Base-by-base conservation (phyloP, 2,888 invertebrate species). In the Spisula subtruncata region DNA sequence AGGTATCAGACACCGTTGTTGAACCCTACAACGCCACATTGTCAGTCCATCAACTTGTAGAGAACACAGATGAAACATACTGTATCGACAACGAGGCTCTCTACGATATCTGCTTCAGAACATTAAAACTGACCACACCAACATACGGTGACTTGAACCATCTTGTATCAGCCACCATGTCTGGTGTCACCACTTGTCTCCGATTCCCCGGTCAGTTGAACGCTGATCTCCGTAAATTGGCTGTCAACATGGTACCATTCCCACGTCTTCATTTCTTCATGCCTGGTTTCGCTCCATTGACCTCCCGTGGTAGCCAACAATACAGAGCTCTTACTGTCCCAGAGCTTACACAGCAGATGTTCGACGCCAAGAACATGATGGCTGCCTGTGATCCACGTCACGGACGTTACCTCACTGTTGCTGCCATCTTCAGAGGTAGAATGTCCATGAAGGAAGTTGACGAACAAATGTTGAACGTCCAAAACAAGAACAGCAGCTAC, bases 341-440 rank as follows among this genome's bases (percentile, higher is more conserved):
- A 25, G 96, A 96, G 85, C 94, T 96, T 35, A 96, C 96, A 16
- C 96, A 96, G 90, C 93, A 98, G 97, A 98, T 98, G 98, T 99
- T 99, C 97, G 99, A 99, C 97, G 98, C 99, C 93, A 99, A 99
- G 97, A 99, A 99, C 97, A 99, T 99, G 99, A 99, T 99, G 99
- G 98, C 99, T 84, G 99, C 99, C 14, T 99, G 99, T 97, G 99
- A 99, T 97, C 99, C 99, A 1, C 97, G 98, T 90, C 98, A 99
- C 97, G 99, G 99, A 48, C 98, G 98, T 94, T 96, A 96, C 91
- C 94, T 96, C 80, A 96, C 96, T 2, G 96, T 96, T 32, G 96
- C 96, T 48, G 94, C 95, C 91, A 95, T 96, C 85, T 96, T 96
- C 95, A 93, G 96, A 83, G 96, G 96, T 1, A 94, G 96, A 32